phyloP scores from a whole-genome alignment of 2,113 vertebrate species.

The Xiphias gladius region DNA sequence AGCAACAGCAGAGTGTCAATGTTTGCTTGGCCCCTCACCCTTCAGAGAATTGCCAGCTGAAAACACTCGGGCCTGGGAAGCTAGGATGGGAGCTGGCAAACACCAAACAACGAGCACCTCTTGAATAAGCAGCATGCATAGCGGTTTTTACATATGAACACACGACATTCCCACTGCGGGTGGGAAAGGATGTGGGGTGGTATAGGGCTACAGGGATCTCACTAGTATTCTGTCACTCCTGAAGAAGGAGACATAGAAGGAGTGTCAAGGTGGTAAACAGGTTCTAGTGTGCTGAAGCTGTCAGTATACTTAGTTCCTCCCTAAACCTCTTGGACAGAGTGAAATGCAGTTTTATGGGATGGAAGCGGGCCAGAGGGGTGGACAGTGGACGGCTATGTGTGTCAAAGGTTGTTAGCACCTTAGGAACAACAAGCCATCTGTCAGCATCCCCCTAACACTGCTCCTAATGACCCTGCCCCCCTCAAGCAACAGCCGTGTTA shows the following conservation, averaged over 20 bases:
- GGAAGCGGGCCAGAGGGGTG: constrained; percentile 57
- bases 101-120: constrained; percentile 59
- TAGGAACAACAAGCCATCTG: constrained; percentile 83
- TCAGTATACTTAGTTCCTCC: constrained; percentile 44
- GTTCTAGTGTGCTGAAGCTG: constrained; percentile 39
- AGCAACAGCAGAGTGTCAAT: constrained; percentile 58
- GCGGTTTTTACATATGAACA: constrained; percentile 60
- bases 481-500: constrained; percentile 65
- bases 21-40: constrained; percentile 70
- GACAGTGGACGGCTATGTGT: constrained; percentile 76
- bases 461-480: constrained; percentile 76
- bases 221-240: constrained; percentile 3
- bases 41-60: constrained; percentile 75
- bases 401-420: constrained; percentile 86
- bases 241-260: constrained; percentile 34
- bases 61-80: constrained; percentile 60
- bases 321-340: constrained; percentile 61
- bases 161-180: constrained; percentile 58
- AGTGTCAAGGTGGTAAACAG: constrained; percentile 59
- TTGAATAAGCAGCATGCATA: constrained; percentile 50
- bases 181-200: constrained; percentile 31
- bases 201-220: constrained; percentile 25
- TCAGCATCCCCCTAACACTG: constrained; percentile 80
- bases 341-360: constrained; percentile 69
- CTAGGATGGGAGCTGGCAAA: constrained; percentile 54